These are phyloP conservation scores for Heliconius hortense DNA, from an alignment of 2,888 invertebrate species.

Conservation along the genomic window DNA sequence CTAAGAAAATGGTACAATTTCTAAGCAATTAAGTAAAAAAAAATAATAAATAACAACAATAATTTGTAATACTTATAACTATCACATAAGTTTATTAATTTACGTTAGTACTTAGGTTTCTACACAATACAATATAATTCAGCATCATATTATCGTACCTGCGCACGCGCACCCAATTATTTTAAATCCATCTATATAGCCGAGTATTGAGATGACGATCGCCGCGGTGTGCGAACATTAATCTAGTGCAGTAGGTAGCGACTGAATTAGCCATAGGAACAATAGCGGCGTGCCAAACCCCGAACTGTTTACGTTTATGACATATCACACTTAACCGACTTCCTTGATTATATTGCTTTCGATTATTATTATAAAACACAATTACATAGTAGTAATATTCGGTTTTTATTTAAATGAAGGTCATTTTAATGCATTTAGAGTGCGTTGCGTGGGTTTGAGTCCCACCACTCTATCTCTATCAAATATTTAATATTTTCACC, in stretches of 20 bases:
- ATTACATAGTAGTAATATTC: neutral
- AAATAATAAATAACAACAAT: neutral
- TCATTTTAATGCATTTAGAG: neutral
- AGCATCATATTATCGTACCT: slow-evolving; percentile 13
- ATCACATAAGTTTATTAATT: neutral
- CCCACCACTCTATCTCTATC: too few relatives aligned
- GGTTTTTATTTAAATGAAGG: neutral
- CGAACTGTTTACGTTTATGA: slow-evolving; percentile 58
- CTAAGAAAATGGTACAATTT: neutral
- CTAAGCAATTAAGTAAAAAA: neutral
- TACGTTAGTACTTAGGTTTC: slow-evolving; percentile 1
- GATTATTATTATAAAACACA: neutral
- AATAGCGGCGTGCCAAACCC: slow-evolving; percentile 62
- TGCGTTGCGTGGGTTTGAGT: too few relatives aligned
- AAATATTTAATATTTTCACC: too few relatives aligned
- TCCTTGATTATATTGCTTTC: slow-evolving; percentile 37
- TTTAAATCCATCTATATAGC: slow-evolving; percentile 32
- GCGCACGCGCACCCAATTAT: slow-evolving; percentile 28
- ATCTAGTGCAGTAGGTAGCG: slow-evolving; percentile 42
- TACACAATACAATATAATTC: slow-evolving; percentile 5
- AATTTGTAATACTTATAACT: neutral
- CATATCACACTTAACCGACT: slow-evolving; percentile 48
- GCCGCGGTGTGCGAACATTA: slow-evolving; percentile 29
- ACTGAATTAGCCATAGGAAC: slow-evolving; percentile 53
- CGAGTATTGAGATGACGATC: slow-evolving; percentile 34